Base-by-base conservation (phyloP, 2,797 vertebrate genomes). In the Pogoniulus pusillus region DNA sequence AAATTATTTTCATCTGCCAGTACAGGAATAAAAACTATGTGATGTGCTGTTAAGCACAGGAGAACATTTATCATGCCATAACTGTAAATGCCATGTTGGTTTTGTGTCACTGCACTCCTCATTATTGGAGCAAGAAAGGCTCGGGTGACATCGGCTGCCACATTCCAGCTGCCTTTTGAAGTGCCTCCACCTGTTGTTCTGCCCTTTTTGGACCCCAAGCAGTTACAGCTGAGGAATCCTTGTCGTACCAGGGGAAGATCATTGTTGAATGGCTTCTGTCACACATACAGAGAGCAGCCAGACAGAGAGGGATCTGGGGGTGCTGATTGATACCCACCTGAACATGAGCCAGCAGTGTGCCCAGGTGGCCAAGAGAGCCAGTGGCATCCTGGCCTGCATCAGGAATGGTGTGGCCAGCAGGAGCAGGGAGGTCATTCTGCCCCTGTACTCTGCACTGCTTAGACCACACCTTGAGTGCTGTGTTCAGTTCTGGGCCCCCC, bases 151-250 rank as follows among this genome's bases (percentile, higher is more conserved):
- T 81, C 0, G 87, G 39, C 89, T 96, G 92, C 66, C 85, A 91
- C 92, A 91, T 95, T 93, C 94, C 92, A 92, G 87, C 70, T 89
- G 87, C 79, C 94, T 94, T 96, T 85, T 93, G 94, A 94, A 94
- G 82, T 4, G 9, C 55, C 27, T 90, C 91, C 95, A 96, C 94
- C 94, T 96, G 95, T 90, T 93, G 82, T 90, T 93, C 94, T 90
- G 90, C 84, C 84, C 73, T 89, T 95, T 73, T 85, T 93, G 66
- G 59, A 89, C 66, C 73, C 63, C 63, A 83, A 72, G 91, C 70
- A 90, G 82, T 85, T 94, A 82, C 87, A 94, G 94, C 89, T 91
- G 90, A 87, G 72, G 75, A 82, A 94, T 94, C 89, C 43, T 94
- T 89, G 65, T 78, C 66, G n/a, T 95, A 91, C 87, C 90, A 96